Percentiles rank a stretch among this genome's conserved stretches.
Conservation (phyloP, 2,113 vertebrate genomes). For the Nasalis larvatus region DNA sequence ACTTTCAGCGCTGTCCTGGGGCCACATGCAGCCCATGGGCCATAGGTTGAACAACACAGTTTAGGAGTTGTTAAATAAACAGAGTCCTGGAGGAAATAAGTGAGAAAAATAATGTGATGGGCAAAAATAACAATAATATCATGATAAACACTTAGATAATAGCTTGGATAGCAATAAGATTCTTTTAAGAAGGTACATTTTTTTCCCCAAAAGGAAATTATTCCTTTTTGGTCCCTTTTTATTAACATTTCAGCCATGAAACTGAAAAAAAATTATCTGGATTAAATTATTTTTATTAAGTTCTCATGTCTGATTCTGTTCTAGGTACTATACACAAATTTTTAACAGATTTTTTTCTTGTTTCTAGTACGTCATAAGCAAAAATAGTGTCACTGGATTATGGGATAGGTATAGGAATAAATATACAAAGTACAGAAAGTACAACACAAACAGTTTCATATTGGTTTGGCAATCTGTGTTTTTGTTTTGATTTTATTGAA, state of each 20-base stretch:
- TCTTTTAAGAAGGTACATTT: neutral
- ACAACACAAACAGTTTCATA: neutral
- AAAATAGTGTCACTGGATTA: neutral
- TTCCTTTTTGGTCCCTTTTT: neutral
- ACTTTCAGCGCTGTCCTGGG: too few relatives aligned
- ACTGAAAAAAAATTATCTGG: neutral
- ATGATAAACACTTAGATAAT: neutral
- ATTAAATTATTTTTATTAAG: conserved; percentile 33
- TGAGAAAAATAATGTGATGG: neutral
- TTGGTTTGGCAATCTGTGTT: neutral
- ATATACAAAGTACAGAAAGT: neutral
- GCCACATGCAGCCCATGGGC: too few relatives aligned
- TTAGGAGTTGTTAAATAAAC: neutral
- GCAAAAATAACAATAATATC: neutral
- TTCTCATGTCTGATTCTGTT: neutral
- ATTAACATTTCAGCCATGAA: neutral
- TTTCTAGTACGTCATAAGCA: neutral
- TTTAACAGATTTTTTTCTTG: neutral
- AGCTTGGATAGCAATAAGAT: neutral
- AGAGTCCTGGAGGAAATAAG: neutral
- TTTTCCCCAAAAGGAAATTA: neutral
- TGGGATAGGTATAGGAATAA: neutral
- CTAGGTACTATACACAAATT: neutral
- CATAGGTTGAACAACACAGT: neutral
- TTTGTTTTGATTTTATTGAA: neutral